Evolutionary conservation across 64 coral and sea anemone genomes (phyloP).

Genomic region (Montipora efflorescens): DNA sequence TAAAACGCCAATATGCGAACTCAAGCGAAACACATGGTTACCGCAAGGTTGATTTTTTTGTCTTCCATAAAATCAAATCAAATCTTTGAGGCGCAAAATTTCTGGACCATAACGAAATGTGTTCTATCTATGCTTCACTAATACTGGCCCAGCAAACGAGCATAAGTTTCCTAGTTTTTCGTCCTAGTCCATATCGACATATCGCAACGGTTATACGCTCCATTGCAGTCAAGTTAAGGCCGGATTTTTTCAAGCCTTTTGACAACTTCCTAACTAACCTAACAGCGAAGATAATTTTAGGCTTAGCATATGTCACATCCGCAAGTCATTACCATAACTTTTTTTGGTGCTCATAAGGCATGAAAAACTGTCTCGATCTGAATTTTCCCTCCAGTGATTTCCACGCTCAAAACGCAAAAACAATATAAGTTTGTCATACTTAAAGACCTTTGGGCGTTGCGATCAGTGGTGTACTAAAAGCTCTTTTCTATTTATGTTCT

Average conservation of each 20-base stretch:
- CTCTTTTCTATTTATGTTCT: neutral
- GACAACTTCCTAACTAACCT: too few species aligned
- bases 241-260: too few species aligned
- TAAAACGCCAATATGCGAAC: neutral
- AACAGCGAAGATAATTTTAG: too few species aligned
- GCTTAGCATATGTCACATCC: too few species aligned
- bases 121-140: neutral
- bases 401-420: neutral
- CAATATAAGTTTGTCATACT: neutral
- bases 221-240: too few species aligned
- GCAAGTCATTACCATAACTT: neutral
- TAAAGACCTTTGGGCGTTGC: neutral
- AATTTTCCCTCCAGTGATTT: neutral
- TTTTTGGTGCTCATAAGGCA: neutral
- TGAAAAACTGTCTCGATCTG: neutral
- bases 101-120: constrained; percentile 16
- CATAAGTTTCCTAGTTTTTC: too few species aligned
- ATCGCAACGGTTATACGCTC: too few species aligned
- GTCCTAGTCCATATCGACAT: too few species aligned
- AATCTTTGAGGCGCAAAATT: neutral
- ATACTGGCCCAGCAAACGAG: neutral
- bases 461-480: neutral
- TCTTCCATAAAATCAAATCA: constrained; percentile 6
- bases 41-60: neutral
- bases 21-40: neutral